These are phyloP conservation scores for Scaptomyza cyrtandrae DNA, from an alignment of 2,888 invertebrate species.

Conservation along the genomic window DNA sequence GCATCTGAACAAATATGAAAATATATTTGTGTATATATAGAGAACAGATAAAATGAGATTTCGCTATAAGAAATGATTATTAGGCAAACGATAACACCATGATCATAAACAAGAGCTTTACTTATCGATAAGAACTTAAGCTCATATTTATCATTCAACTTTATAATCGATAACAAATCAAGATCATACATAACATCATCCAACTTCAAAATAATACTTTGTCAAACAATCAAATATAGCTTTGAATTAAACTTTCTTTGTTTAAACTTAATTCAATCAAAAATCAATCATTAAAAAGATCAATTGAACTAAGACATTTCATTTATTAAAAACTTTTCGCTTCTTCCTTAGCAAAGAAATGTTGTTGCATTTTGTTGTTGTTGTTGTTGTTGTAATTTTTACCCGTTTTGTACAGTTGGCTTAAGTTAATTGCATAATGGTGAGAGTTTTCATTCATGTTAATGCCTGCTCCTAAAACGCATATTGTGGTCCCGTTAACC, in stretches of 20 bases:
- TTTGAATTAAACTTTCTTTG: too few species aligned
- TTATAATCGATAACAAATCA: too few species aligned
- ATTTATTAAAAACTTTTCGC: too few species aligned
- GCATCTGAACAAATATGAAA: slow-evolving; percentile 12
- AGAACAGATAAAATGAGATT: not conserved
- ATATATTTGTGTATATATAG: not conserved
- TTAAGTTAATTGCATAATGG: slow-evolving; percentile 32
- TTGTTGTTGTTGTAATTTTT: slow-evolving; percentile 1
- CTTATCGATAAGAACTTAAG: too few species aligned
- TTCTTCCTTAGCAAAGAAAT: not conserved
- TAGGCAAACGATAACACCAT: not conserved
- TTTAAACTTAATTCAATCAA: too few species aligned
- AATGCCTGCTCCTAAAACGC: slow-evolving; percentile 49
- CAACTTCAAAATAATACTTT: too few species aligned
- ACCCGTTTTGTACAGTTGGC: slow-evolving; percentile 18
- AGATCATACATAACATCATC: too few species aligned
- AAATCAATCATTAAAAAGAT: too few species aligned
- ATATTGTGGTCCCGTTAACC: slow-evolving; percentile 41
- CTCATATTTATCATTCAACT: too few species aligned
- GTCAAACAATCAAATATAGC: too few species aligned
- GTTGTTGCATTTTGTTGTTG: not conserved
- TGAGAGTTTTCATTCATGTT: slow-evolving; percentile 26
- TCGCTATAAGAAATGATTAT: not conserved
- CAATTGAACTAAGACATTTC: too few species aligned
- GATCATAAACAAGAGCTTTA: too few species aligned